Conservation (phyloP, 2,797 vertebrate genomes). For the Masticophis lateralis region DNA sequence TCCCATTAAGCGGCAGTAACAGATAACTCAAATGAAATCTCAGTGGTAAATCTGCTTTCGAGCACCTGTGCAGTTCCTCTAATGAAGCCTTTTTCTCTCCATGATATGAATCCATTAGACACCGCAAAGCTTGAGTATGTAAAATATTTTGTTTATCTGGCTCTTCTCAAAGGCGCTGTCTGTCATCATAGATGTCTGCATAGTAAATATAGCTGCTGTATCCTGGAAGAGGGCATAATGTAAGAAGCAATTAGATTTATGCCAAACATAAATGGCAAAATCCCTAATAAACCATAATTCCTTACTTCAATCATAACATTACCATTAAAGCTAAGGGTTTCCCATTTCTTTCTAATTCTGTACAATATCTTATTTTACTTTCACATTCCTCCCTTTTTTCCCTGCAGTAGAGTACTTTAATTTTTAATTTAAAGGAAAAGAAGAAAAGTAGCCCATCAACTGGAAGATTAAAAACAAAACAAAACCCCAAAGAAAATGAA, state of each 20-base stretch:
- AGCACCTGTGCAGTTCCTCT: conserved; percentile 56
- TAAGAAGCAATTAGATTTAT: conserved; percentile 55
- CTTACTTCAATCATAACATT: conserved; percentile 43
- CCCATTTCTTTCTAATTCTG: background rate
- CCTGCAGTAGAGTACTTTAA: background rate
- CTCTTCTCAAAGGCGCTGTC: conserved; percentile 55
- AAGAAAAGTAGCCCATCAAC: conserved; percentile 13
- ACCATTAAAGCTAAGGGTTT: conserved; percentile 54
- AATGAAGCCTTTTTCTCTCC: conserved; percentile 55
- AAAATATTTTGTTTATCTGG: conserved; percentile 63
- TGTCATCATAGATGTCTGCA: conserved; percentile 51
- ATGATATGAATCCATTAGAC: conserved; percentile 56
- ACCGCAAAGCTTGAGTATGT: conserved; percentile 49
- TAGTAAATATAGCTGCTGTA: conserved; percentile 54
- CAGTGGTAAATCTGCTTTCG: conserved; percentile 40
- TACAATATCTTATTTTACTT: conserved; percentile 50
- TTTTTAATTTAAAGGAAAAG: conserved; percentile 49
- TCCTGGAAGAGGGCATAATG: conserved; percentile 36
- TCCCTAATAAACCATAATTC: conserved; percentile 61
- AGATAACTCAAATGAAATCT: conserved; percentile 45
- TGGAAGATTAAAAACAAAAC: background rate
- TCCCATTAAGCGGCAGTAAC: conserved; percentile 5
- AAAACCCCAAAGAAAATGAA: conserved; percentile 34
- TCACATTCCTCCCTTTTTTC: conserved; percentile 4
- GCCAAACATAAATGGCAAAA: conserved; percentile 38